Conservation (phyloP, 1,140 invertebrate genomes). For the Cyclargus thomasi region DNA sequence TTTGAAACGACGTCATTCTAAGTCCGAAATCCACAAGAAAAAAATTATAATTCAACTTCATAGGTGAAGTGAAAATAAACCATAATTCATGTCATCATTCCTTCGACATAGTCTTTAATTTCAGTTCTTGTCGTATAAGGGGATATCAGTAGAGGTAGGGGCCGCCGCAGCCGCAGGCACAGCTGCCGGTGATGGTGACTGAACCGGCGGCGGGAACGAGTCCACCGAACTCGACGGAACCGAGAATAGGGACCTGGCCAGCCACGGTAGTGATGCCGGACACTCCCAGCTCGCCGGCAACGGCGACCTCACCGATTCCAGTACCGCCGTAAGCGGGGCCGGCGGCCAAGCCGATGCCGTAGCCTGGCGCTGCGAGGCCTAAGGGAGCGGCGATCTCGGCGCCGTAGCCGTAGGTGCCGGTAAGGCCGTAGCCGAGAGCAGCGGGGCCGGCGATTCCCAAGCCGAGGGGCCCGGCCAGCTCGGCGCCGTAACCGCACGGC, state of each 20-base stretch:
- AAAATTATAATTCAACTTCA: too few relatives aligned
- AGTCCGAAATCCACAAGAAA: too few relatives aligned
- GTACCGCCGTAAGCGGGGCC: constrained; percentile 24
- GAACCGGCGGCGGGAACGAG: constrained; percentile 27
- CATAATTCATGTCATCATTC: too few relatives aligned
- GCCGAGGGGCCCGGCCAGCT: too few relatives aligned
- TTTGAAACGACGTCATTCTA: too few relatives aligned
- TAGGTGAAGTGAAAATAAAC: too few relatives aligned
- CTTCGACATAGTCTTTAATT: too few relatives aligned
- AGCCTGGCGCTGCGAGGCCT: neutral
- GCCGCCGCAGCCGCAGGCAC: constrained; percentile 24
- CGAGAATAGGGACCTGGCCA: constrained; percentile 29
- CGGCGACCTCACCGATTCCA: constrained; percentile 26
- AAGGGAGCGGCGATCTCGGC: too few relatives aligned
- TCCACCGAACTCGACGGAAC: constrained; percentile 29
- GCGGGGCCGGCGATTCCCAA: neutral
- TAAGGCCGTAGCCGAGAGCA: too few relatives aligned
- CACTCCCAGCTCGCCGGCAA: neutral
- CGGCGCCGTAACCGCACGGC: too few relatives aligned
- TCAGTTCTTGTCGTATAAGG: too few relatives aligned
- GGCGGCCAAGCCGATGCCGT: neutral
- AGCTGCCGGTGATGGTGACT: constrained; percentile 30
- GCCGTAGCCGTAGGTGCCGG: constrained; percentile 3
- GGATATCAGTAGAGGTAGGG: neutral
- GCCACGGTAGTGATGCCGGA: constrained; percentile 17